phyloP scores from a whole-genome alignment of 2,797 vertebrate genomes.

The Sphenopsis melanotis region DNA sequence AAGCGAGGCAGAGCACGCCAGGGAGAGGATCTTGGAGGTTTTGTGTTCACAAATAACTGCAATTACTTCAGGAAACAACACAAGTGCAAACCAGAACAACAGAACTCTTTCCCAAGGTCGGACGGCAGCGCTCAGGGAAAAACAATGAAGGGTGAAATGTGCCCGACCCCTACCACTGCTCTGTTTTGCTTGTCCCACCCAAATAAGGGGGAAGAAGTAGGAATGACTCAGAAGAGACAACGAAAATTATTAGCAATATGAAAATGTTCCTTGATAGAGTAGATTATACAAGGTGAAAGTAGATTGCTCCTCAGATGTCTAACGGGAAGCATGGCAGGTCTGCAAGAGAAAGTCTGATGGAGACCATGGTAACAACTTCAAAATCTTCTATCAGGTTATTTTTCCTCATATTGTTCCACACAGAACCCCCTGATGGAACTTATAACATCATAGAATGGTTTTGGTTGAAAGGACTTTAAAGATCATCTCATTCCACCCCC shows the following conservation, averaged over 20 bases:
- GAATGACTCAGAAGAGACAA: neutral
- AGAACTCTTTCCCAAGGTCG: neutral
- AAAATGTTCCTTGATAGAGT: neutral
- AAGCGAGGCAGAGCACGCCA: neutral
- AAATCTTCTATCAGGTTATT: neutral
- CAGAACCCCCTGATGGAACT: neutral
- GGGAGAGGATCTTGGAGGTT: neutral
- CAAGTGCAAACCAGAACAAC: neutral
- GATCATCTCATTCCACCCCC: neutral
- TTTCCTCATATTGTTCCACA: neutral
- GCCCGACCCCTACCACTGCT: neutral
- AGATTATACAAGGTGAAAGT: neutral
- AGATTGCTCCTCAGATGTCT: neutral
- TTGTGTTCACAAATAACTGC: slow-evolving; percentile 40
- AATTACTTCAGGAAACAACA: neutral
- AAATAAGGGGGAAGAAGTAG: neutral
- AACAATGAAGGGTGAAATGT: neutral
- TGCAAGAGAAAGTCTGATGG: neutral
- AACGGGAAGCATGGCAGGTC: neutral
- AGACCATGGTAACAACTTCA: neutral
- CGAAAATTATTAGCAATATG: neutral
- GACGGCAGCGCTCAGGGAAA: neutral
- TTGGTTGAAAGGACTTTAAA: neutral
- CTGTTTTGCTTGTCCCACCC: neutral
- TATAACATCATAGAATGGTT: neutral